Evolutionary conservation across 1,140 invertebrate genomes (phyloP), one percentile per base, ranked within the genome.

Genomic region (Temnothorax curvispinosus): DNA sequence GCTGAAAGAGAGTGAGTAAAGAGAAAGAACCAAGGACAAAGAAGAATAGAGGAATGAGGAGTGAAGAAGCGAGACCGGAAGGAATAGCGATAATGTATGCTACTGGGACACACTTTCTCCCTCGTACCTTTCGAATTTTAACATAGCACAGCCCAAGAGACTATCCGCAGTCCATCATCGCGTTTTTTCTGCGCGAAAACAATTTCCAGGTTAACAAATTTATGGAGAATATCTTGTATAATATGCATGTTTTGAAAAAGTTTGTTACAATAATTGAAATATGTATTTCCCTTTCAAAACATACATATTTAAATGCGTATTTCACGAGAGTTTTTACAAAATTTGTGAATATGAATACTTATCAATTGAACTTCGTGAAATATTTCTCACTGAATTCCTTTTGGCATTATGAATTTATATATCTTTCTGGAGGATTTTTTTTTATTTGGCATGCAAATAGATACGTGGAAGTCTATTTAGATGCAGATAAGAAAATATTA

Each of bases 71-170:
- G 88, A 88, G 64, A 44, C 32, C 75, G 84, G 88, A 91, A 87
- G 81, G 78, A 85, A 89, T 86, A 60, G 71, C 64, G 82, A 91
- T 92, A 93, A 93, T 92, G 89, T 92, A 91, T 93, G 92, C 92
- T 87, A 93, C 91, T 93, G 87, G 92, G 91, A 90, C 92, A 91
- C 76, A 65, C 69, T 88, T 41, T 89, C 67, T 21, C 67, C 35
- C 84, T 32, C 44, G 82, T 65, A 71, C 44, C 41, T 92, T 88
- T 91, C 87, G 41, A 87, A 89, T 91, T 87, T 87, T 87, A 91
- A 84, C 76, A 47, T 41, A 60, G 56, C 67, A 54, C 71, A 64
- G 32, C 3, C 8, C 41, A 56, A 69, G 44, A 87, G 75, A 88
- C 88, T 85, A 56, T 90, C 27, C 27, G 27, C 27, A 27, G 27